Conservation (phyloP, 2,113 vertebrate genomes). For the Malurus alboscapulatus region DNA sequence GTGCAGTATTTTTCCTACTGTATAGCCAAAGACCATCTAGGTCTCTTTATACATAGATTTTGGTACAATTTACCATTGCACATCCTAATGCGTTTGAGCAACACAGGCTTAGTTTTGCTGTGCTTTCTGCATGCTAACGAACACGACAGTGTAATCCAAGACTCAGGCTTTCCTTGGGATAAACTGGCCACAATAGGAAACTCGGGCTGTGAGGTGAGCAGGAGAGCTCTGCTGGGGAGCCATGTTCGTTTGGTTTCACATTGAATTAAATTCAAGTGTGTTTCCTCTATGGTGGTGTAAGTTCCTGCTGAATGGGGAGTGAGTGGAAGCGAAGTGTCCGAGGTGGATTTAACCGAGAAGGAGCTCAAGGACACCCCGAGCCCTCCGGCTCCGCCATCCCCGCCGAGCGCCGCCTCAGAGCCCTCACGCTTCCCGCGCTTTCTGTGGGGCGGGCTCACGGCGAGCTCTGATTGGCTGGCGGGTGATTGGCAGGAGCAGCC, state of each 20-base stretch:
- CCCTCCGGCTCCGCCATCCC: rapidly evolving
- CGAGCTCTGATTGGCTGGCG: not conserved
- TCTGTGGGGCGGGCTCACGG: rapidly evolving
- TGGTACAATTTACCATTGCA: not conserved
- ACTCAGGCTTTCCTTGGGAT: not conserved
- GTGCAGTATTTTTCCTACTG: not conserved
- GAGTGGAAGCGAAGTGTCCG: not conserved
- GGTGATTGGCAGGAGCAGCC: not conserved
- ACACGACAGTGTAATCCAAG: not conserved
- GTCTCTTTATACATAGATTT: not conserved
- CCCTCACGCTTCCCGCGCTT: not conserved
- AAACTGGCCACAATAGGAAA: not conserved
- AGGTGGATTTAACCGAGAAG: rapidly evolving
- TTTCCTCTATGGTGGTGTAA: not conserved
- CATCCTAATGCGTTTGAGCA: not conserved
- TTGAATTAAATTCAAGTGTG: not conserved
- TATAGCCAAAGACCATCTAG: not conserved
- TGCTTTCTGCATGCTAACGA: not conserved
- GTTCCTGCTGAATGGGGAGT: not conserved
- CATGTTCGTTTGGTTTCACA: rapidly evolving
- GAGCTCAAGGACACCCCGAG: rapidly evolving
- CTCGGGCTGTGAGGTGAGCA: rapidly evolving
- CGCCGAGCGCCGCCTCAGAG: rapidly evolving
- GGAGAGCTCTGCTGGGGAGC: not conserved
- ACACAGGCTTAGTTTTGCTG: not conserved